Evolutionary conservation across 2,113 vertebrate genomes (phyloP), one percentile per base, ranked within the genome.

Genomic region (Eudorcas thomsonii): DNA sequence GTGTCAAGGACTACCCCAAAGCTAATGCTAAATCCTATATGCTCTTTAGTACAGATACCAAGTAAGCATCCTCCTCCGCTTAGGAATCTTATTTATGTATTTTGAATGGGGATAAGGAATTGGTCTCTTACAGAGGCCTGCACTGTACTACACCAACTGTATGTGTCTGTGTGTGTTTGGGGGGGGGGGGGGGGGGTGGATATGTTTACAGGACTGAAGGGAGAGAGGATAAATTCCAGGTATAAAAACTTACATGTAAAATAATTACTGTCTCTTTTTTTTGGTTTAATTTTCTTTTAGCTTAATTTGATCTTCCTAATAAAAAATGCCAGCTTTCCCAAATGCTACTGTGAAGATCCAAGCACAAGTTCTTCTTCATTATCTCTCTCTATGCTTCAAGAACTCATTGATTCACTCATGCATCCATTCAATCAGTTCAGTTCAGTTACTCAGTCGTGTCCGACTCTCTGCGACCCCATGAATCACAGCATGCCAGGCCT

Each of bases 1-100:
- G 36, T 95, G 43, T 88, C 28, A 91, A 93, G 23, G 45, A 57
- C 59, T 45, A 64, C 33, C 48, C 7, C 81, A 71, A 88, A 92
- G 25, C 55, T 50, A 90, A 74, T 43, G 67, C 30, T 60, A 55
- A 95, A 85, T 50, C 6, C 16, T 77, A 23, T n/a, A 4, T 3
- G 88, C 10, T 48, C 3, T 21, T 8, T 5, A 80, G 15, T 30
- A 52, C 80, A 57, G 59, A 36, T 90, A 43, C 23, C 23, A 77
- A 43, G 39, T 77, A 77, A 43, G 71, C 39, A 77, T 43, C 14
- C 48, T 88, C 43, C 10, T 95, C 9, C 48, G 0, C 6, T 6
- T 39, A 83, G 4, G 30, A 87, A 91, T 11, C 1, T 19, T 59
- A 57, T 64, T 94, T 90, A 19, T n/a, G 3, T 62, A 33, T 30